A percentile compares a stretch with the other conserved stretches of the same genome.
Conservation (phyloP, 2,888 invertebrate genomes). For the Ormyrus pomaceus region DNA sequence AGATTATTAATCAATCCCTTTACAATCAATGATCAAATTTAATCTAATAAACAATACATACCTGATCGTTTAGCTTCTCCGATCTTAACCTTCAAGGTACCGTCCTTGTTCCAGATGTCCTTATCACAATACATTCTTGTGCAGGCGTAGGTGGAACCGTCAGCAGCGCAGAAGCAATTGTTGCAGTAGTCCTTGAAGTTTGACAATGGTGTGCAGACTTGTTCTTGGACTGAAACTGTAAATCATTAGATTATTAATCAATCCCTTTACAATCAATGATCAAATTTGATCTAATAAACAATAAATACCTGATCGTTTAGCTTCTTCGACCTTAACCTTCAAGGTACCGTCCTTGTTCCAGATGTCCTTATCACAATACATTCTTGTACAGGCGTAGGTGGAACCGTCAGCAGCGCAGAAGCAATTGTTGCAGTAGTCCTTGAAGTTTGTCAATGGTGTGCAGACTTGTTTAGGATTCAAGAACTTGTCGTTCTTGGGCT, state of each 20-base stretch:
- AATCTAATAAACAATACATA: not conserved
- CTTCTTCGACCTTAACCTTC: not conserved
- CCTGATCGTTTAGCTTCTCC: not conserved
- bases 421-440: slow-evolving; percentile 73
- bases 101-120: too few species aligned
- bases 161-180: too few species aligned
- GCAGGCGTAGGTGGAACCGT: too few species aligned
- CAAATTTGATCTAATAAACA: too few species aligned
- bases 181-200: slow-evolving; percentile 74
- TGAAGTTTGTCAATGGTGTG: slow-evolving; percentile 46
- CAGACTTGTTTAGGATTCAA: slow-evolving; percentile 14
- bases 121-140: too few species aligned
- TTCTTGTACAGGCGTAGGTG: too few species aligned
- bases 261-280: too few species aligned
- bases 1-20: too few species aligned
- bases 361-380: too few species aligned
- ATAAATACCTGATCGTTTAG: not conserved
- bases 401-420: too few species aligned
- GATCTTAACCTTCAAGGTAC: not conserved
- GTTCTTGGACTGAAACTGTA: not conserved
- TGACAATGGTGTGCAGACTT: slow-evolving; percentile 48
- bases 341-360: not conserved
- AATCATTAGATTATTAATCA: too few species aligned
- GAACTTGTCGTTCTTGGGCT: not conserved
- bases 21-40: too few species aligned